phyloP scores from a whole-genome alignment of 2,797 vertebrate species.

The Brachymystax lenok region DNA sequence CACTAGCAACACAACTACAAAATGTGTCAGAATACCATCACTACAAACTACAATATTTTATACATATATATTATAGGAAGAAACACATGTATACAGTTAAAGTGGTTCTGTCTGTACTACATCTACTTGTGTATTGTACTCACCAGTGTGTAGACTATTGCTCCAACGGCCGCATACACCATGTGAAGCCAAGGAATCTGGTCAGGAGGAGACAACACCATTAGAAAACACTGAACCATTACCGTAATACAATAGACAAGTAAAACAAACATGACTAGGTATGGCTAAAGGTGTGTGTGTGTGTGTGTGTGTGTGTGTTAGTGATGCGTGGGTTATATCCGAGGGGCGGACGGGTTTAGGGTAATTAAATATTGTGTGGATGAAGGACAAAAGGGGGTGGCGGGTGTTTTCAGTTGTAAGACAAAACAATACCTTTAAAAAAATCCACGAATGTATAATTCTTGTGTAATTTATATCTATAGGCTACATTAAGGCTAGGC shows the following conservation, averaged over 20 bases:
- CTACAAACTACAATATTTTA: neutral
- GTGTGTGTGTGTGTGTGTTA: neutral
- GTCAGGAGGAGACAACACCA: neutral
- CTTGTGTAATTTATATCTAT: too few relatives aligned
- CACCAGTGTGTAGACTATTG: conserved; percentile 92
- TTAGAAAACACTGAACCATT: conserved; percentile 10
- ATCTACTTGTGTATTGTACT: conserved; percentile 50
- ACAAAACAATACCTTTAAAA: too few relatives aligned
- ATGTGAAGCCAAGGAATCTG: conserved; percentile 95
- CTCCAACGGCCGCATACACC: conserved; percentile 89
- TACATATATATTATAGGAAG: neutral
- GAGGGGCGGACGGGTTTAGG: too few relatives aligned
- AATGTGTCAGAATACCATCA: neutral
- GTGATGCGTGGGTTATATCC: too few relatives aligned
- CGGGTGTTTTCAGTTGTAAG: too few relatives aligned
- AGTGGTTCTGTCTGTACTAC: neutral
- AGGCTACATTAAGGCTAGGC: too few relatives aligned
- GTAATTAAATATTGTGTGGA: too few relatives aligned
- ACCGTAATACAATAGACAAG: neutral
- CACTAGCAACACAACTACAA: neutral
- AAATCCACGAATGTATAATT: too few relatives aligned
- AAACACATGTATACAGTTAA: neutral
- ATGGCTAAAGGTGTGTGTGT: neutral
- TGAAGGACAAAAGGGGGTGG: too few relatives aligned
- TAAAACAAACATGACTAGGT: neutral